Percentiles rank a stretch among this genome's conserved stretches.
Evolutionary conservation across 2,113 vertebrate species (phyloP).

Genomic region (Mola mola): DNA sequence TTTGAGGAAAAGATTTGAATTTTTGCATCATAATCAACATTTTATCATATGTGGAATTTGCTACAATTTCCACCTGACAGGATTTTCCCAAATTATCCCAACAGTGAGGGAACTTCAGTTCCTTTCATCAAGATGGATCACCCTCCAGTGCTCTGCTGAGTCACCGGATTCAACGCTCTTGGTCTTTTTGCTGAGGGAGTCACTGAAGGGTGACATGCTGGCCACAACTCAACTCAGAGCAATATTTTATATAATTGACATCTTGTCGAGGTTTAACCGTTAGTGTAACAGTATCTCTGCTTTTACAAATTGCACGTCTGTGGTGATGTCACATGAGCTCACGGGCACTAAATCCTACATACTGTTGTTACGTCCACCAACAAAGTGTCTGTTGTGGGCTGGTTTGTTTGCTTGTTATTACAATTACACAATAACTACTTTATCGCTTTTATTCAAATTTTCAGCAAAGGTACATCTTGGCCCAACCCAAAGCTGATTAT

Average conservation of each 20-base stretch:
- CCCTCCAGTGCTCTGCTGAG: slow-evolving; percentile 34
- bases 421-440: too few relatives aligned
- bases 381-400: too few relatives aligned
- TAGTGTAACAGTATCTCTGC: neutral
- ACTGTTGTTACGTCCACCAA: too few relatives aligned
- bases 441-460: too few relatives aligned
- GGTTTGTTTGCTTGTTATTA: too few relatives aligned
- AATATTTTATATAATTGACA: neutral
- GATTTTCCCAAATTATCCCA: slow-evolving; percentile 24
- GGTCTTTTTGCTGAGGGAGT: slow-evolving; percentile 28
- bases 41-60: slow-evolving; percentile 16
- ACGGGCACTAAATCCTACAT: too few relatives aligned
- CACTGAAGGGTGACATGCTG: neutral
- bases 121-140: slow-evolving; percentile 33
- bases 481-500: too few relatives aligned
- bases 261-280: neutral
- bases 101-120: slow-evolving; percentile 19
- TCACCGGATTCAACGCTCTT: slow-evolving; percentile 22
- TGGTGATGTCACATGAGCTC: neutral
- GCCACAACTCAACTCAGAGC: too few relatives aligned
- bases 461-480: too few relatives aligned
- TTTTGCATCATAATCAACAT: too few relatives aligned
- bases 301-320: neutral
- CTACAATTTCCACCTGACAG: slow-evolving; percentile 4
- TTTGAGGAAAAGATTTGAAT: neutral